phyloP scores from a whole-genome alignment of 2,797 vertebrate genomes.

The Malurus leucopterus region DNA sequence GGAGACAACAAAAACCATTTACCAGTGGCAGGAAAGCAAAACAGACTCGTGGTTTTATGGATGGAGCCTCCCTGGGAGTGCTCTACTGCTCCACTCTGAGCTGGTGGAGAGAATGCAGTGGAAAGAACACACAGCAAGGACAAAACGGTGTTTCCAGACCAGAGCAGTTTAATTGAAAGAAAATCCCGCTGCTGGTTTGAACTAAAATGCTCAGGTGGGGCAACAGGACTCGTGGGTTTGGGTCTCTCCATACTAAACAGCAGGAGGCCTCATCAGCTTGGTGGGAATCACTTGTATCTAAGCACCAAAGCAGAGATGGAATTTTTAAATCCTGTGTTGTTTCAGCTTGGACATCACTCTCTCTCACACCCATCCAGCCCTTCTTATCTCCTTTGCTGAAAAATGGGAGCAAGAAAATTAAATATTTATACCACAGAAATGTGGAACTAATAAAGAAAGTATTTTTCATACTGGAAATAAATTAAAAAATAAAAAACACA shows the following conservation, averaged over 20 bases:
- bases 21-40: not conserved
- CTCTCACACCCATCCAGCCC: not conserved
- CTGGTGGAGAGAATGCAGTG: not conserved
- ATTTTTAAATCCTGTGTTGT: not conserved
- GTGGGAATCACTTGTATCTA: not conserved
- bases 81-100: not conserved
- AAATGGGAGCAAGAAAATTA: not conserved
- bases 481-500: not conserved
- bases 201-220: not conserved
- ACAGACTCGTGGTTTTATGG: not conserved
- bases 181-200: not conserved
- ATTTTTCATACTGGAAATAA: not conserved
- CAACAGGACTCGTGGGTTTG: not conserved
- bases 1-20: slow-evolving; percentile 16
- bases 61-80: not conserved
- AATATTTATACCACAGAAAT: not conserved
- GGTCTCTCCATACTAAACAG: not conserved
- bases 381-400: not conserved
- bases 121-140: not conserved
- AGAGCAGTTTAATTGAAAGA: not conserved
- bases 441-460: not conserved
- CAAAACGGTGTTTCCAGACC: not conserved
- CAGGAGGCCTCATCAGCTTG: not conserved
- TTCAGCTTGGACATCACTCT: not conserved
- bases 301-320: not conserved